Evolutionary conservation across 2,113 vertebrate genomes (phyloP).

Genomic region (Onychostoma macrolepis): DNA sequence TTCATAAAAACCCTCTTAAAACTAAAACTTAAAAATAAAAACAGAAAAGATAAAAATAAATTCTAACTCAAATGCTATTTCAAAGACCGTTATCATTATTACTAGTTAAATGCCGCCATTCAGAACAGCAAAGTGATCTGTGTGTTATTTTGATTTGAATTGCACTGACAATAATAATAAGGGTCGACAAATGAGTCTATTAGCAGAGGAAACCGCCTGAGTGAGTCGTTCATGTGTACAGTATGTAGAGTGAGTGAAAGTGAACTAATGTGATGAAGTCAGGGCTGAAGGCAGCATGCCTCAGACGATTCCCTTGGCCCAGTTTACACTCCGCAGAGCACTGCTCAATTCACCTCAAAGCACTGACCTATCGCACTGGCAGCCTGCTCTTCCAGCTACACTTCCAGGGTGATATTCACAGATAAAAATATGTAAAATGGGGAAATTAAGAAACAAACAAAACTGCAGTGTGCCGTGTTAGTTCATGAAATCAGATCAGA

Average conservation of each 20-base stretch:
- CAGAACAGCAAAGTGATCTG: neutral
- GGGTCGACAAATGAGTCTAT: neutral
- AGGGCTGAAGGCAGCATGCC: conserved; percentile 20
- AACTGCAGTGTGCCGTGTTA: conserved; percentile 3
- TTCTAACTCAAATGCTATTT: neutral
- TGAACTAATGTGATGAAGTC: conserved; percentile 37
- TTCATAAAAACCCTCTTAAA: neutral
- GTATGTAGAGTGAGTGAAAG: conserved; percentile 20
- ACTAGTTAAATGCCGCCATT: too few relatives aligned
- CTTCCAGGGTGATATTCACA: conserved; percentile 2
- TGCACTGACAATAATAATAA: neutral
- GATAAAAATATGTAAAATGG: neutral
- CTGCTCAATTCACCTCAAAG: conserved; percentile 29
- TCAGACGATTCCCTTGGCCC: conserved; percentile 18
- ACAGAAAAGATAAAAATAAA: neutral
- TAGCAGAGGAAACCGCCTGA: conserved; percentile 7
- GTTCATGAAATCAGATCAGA: neutral
- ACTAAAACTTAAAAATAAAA: neutral
- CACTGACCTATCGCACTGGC: conserved; percentile 44
- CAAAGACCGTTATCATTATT: too few relatives aligned
- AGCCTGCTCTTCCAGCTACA: conserved; percentile 31
- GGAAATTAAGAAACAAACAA: neutral
- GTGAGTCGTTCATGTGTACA: conserved; percentile 15
- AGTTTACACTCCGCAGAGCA: conserved; percentile 35
- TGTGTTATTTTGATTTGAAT: neutral